Percentiles rank a stretch among this genome's conserved stretches.
Conservation (phyloP, 2,113 vertebrate species). For the Mungos mungo region DNA sequence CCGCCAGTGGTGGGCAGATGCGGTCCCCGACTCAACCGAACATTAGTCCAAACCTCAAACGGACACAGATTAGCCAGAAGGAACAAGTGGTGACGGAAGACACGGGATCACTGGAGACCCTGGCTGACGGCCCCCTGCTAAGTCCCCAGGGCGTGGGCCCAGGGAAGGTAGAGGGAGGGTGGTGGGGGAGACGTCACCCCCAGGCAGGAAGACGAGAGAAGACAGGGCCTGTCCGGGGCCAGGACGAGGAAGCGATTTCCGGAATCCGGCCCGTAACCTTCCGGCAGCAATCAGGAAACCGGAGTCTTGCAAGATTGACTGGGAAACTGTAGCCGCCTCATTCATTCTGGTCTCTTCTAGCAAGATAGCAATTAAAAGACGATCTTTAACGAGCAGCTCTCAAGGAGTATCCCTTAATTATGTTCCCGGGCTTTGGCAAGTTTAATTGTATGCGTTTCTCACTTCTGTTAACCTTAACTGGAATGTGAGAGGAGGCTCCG, state of each 20-base stretch:
- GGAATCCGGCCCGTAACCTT: not conserved
- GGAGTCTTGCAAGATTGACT: not conserved
- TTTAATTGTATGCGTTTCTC: not conserved
- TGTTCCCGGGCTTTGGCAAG: not conserved
- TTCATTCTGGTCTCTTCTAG: conserved; percentile 15
- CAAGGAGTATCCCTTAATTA: not conserved
- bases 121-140: accelerated
- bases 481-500: accelerated
- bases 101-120: accelerated
- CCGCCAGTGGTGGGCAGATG: accelerated
- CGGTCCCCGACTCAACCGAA: accelerated
- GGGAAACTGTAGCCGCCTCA: not conserved
- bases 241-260: too few species aligned
- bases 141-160: not conserved
- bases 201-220: not conserved
- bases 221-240: accelerated
- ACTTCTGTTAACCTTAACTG: not conserved
- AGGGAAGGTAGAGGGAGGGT: not conserved
- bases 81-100: accelerated
- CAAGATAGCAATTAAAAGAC: conserved; percentile 43
- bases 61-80: not conserved
- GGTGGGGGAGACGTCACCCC: accelerated
- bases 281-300: accelerated
- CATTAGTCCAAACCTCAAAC: not conserved
- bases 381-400: not conserved